Conservation (phyloP, 2,797 vertebrate genomes). For the Okamejei kenojei region DNA sequence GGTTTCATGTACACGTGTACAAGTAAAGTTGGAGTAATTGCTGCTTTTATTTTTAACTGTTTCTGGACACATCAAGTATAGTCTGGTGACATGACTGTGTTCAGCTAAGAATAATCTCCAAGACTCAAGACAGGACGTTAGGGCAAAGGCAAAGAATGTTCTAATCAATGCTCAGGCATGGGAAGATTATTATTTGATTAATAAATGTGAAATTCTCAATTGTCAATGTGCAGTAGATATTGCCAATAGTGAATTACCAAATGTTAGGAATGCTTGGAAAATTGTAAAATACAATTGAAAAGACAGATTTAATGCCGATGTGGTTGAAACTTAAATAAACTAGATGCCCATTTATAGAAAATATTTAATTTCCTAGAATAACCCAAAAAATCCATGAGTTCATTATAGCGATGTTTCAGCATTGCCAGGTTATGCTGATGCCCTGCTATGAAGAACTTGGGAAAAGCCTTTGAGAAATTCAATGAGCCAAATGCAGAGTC, state of each 20-base stretch:
- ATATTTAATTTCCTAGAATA: slow-evolving; percentile 27
- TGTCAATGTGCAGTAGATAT: not conserved
- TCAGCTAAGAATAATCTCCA: not conserved
- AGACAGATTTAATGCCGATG: slow-evolving; percentile 5
- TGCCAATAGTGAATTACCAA: not conserved
- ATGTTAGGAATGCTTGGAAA: slow-evolving; percentile 22
- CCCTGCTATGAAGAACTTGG: not conserved
- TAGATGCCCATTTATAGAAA: slow-evolving; percentile 30
- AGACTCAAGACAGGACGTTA: not conserved
- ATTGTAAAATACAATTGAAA: slow-evolving; percentile 10
- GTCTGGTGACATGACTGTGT: not conserved
- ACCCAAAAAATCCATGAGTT: not conserved
- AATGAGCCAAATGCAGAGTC: not conserved
- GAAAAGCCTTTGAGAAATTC: not conserved
- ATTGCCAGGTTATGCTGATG: not conserved
- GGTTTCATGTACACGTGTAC: slow-evolving; percentile 4
- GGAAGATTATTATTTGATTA: slow-evolving; percentile 25
- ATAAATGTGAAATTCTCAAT: slow-evolving; percentile 31
- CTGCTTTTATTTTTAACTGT: slow-evolving; percentile 7
- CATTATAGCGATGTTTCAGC: not conserved
- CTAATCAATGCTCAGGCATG: slow-evolving; percentile 21
- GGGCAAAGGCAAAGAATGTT: slow-evolving; percentile 15
- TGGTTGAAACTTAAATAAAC: not conserved
- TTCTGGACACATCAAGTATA: slow-evolving; percentile 9
- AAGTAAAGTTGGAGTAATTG: not conserved